These are phyloP conservation scores for Eidolon dupreanum DNA, from an alignment of 2,797 vertebrate genomes.

Conservation along the genomic window DNA sequence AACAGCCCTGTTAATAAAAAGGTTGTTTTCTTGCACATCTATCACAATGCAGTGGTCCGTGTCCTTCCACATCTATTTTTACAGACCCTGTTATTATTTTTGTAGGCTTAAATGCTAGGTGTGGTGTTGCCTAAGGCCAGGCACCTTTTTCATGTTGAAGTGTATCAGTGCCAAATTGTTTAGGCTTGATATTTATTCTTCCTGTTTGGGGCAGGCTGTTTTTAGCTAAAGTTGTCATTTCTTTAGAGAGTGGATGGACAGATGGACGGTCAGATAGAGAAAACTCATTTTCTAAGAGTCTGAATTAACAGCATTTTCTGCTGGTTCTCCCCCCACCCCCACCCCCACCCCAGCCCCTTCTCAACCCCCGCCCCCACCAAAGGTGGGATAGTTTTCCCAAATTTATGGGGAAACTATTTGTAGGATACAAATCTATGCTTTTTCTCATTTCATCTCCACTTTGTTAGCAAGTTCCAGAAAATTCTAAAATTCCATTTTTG, in stretches of 20 bases:
- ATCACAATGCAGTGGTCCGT: rapidly evolving
- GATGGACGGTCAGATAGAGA: background rate
- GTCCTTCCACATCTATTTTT: background rate
- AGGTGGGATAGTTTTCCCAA: slow-evolving; percentile 70
- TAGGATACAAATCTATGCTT: slow-evolving; percentile 77
- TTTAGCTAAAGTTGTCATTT: background rate
- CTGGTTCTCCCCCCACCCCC: slow-evolving; percentile 63
- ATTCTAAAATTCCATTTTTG: slow-evolving; percentile 72
- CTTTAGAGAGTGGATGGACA: background rate
- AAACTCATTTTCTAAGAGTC: slow-evolving; percentile 44
- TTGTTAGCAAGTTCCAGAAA: slow-evolving; percentile 66
- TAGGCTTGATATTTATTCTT: background rate
- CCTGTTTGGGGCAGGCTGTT: slow-evolving; percentile 20
- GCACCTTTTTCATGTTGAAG: background rate
- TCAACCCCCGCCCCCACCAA: background rate
- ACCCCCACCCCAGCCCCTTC: background rate
- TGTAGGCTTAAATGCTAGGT: background rate
- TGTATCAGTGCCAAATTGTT: background rate
- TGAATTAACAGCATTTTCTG: slow-evolving; percentile 70
- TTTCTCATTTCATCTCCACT: slow-evolving; percentile 78
- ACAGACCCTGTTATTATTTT: background rate
- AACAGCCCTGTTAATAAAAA: rapidly evolving
- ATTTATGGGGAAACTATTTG: slow-evolving; percentile 82
- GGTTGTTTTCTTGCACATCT: background rate
- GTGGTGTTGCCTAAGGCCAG: background rate